Evolutionary conservation across 1,140 invertebrate genomes (phyloP), one percentile per base, ranked within the genome.

Genomic region (Mycetomoellerius zeteki): DNA sequence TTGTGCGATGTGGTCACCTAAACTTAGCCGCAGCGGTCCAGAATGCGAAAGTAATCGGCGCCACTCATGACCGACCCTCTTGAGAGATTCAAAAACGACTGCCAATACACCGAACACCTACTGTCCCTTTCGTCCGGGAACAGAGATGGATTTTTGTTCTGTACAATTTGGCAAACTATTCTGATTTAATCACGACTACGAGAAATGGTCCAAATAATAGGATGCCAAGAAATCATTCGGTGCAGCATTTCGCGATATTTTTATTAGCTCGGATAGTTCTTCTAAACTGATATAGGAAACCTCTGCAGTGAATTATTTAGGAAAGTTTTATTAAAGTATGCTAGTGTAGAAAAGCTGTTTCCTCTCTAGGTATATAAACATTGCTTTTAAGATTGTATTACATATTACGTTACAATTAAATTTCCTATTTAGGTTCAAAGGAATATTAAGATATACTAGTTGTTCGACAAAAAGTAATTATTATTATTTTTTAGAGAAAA

Each of bases 1-100:
- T 78, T 56, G 43, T 12, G 62, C 72, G 84, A 78, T 50, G 76
- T 86, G 65, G 6, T 16, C 50, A 58, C 76, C 89, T 90, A 90
- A 90, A 90, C 88, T 90, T 90, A 90, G 89, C 81, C 47, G 16
- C 88, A 58, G 76, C 88, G 89, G 33, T 90, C 76, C 89, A 90
- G 86, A 88, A 90, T 88, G 87, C 86, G 86, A 90, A 77, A 65
- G 76, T 75, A 85, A 84, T 86, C 85, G 67, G 16, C 50, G 75
- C 43, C 56, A 67, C 88, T 80, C 81, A 7, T 67, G 88, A 88
- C 85, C 81, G 81, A 82, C 52, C 72, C 89, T 77, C 86, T 77
- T 50, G 76, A 81, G 27, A 90, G 88, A 88, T 77, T 82, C 81
- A 71, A 64, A 50, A 58, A 64, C 89, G 80, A 90, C 89, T 90